Percentiles rank a stretch among this genome's conserved stretches.
These are phyloP conservation scores for Coreoperca whiteheadi DNA, from an alignment of 2,113 vertebrate genomes.

Conservation along the genomic window DNA sequence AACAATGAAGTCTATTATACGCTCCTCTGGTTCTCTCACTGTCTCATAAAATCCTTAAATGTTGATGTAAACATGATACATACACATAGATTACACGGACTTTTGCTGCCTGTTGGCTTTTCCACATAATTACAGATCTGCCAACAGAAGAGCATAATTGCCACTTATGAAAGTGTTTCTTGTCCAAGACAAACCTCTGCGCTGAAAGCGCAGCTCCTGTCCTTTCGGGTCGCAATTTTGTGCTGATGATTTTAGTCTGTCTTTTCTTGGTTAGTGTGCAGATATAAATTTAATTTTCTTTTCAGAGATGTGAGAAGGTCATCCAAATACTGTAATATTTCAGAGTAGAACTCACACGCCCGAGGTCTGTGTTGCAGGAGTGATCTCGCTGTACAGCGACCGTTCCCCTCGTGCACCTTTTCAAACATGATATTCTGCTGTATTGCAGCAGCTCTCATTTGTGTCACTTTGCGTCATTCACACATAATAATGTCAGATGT, in stretches of 20 bases:
- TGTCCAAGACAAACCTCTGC: constrained; percentile 37
- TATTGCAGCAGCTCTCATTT: background rate
- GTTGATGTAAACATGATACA: constrained; percentile 25
- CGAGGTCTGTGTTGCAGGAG: background rate
- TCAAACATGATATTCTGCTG: background rate
- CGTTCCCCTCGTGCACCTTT: constrained; percentile 5
- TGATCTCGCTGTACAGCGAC: background rate
- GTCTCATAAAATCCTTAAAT: constrained; percentile 20
- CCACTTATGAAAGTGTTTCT: constrained; percentile 38
- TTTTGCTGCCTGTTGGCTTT: constrained; percentile 48
- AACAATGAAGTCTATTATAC: background rate
- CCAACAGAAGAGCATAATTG: constrained; percentile 38
- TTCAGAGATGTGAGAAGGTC: constrained; percentile 6
- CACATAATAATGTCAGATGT: background rate
- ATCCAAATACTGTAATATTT: background rate
- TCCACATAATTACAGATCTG: constrained; percentile 46
- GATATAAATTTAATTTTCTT: background rate
- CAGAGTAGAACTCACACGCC: background rate
- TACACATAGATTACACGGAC: constrained; percentile 7
- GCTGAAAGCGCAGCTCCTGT: background rate
- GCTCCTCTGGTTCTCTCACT: background rate
- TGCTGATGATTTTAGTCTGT: background rate
- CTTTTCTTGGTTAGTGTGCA: background rate
- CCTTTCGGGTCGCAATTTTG: background rate
- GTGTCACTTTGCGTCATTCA: background rate